Evolutionary conservation across 2,113 vertebrate species (phyloP), one percentile per base, ranked within the genome.

Genomic region (Bathybates hornii): DNA sequence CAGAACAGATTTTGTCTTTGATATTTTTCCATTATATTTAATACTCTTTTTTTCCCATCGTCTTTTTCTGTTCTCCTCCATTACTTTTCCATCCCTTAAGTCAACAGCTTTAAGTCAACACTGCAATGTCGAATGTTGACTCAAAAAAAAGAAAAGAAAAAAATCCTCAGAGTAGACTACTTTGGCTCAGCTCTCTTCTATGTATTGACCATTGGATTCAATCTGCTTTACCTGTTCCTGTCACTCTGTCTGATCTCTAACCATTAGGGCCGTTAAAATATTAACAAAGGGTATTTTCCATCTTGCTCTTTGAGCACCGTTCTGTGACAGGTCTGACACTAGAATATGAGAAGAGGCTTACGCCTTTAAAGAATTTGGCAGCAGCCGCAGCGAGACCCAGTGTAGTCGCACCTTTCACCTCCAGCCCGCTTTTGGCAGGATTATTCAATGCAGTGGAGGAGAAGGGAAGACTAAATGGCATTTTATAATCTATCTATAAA

Each of bases 101-200:
- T 92, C 87, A 83, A 91, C 73, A 91, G 80, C 24, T 86, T 81
- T 79, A 82, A 80, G 27, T 90, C 89, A 88, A 83, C 80, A 84
- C 36, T 19, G 29, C 32, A 9, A 50, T 54, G 32, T 29, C 2
- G 5, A 86, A 45, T 88, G 83, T 90, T 89, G 79, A 92, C 82
- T 92, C 61, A 78, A 81, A 83, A 50, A 52, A 79, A 68, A 38
- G 34, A 38, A 68, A 38, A 66, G 32, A 36, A 79, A 53, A 45
- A 91, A 89, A 45, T 56, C 54, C 81, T 76, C 14, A 1, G 17
- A 32, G 63, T 27, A 12, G 9, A 68, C 63, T 45, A 32, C 76
- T 66, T 41, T 52, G 48, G 54, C 71, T 61, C 14, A 34, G 6
- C 53, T 89, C n/a, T 59, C 54, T 53, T 63, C 84, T 29, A 9